phyloP scores from a whole-genome alignment of 2,888 invertebrate genomes.

The Leptinotarsa juncta region DNA sequence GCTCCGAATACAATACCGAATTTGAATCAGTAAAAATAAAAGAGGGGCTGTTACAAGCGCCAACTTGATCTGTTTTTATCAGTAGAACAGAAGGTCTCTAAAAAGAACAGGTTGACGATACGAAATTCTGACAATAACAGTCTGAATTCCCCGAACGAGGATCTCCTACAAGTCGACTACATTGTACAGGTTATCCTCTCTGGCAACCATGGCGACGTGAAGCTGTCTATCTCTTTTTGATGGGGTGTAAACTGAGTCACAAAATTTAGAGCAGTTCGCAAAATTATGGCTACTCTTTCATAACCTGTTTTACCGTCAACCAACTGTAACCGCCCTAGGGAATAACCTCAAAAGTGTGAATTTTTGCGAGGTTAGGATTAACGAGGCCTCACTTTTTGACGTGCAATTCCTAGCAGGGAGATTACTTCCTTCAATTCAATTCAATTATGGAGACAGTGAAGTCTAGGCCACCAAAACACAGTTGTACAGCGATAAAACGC shows the following conservation, averaged over 20 bases:
- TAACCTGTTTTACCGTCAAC: too few relatives aligned
- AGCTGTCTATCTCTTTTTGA: conserved; percentile 44
- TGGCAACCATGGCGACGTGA: conserved; percentile 51
- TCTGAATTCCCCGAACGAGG: conserved; percentile 65
- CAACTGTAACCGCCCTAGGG: too few relatives aligned
- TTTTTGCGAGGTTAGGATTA: too few relatives aligned
- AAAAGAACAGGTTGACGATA: conserved; percentile 57
- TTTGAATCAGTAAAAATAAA: conserved; percentile 43
- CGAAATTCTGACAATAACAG: conserved; percentile 65
- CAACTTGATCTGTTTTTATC: conserved; percentile 50
- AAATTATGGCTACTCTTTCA: not conserved
- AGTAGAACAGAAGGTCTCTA: conserved; percentile 44
- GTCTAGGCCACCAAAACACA: too few relatives aligned
- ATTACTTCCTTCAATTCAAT: too few relatives aligned
- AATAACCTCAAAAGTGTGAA: too few relatives aligned
- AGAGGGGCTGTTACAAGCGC: conserved; percentile 42
- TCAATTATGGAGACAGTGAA: too few relatives aligned
- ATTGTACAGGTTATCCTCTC: conserved; percentile 60
- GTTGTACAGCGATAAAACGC: too few relatives aligned
- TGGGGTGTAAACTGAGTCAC: conserved; percentile 26
- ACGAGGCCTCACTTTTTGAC: too few relatives aligned
- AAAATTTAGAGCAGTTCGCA: not conserved
- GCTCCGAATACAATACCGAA: conserved; percentile 44
- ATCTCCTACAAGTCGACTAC: conserved; percentile 64
- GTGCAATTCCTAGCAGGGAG: too few relatives aligned